phyloP scores from a whole-genome alignment of 2,113 vertebrate species.

The Ameiurus melas region DNA sequence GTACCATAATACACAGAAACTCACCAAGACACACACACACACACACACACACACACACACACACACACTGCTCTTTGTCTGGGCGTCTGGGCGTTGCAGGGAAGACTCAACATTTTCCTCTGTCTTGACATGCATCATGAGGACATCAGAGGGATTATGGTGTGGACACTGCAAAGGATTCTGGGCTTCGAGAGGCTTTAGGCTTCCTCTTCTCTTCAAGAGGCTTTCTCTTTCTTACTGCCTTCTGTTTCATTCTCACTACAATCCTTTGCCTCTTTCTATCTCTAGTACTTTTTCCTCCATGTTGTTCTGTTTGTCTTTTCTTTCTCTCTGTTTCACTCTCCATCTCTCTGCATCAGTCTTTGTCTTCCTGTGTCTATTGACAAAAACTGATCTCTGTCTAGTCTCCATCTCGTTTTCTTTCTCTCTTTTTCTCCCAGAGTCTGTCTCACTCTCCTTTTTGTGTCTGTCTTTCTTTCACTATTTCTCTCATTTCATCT shows the following conservation, averaged over 20 bases:
- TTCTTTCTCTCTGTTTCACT: neutral
- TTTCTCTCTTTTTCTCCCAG: neutral
- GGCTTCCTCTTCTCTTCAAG: too few relatives aligned
- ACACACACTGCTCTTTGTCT: neutral
- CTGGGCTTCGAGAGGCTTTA: slow-evolving; percentile 12
- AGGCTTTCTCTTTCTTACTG: neutral
- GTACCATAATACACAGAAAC: neutral
- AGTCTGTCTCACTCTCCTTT: neutral
- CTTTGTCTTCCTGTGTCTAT: neutral
- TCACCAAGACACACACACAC: neutral
- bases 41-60: neutral
- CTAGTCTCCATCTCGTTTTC: too few relatives aligned
- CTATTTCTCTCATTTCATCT: neutral
- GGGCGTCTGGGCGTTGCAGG: neutral
- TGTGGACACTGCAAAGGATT: slow-evolving; percentile 13
- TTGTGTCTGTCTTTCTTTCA: neutral
- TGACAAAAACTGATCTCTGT: neutral
- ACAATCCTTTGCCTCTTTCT: neutral
- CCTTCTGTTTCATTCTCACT: neutral
- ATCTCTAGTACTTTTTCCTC: neutral
- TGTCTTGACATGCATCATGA: neutral
- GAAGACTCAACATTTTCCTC: neutral
- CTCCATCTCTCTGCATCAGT: neutral
- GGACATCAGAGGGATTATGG: slow-evolving; percentile 15
- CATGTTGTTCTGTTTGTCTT: neutral